Evolutionary conservation across 2,888 invertebrate genomes (phyloP).

Genomic region (Xanthorhoe spadicearia): DNA sequence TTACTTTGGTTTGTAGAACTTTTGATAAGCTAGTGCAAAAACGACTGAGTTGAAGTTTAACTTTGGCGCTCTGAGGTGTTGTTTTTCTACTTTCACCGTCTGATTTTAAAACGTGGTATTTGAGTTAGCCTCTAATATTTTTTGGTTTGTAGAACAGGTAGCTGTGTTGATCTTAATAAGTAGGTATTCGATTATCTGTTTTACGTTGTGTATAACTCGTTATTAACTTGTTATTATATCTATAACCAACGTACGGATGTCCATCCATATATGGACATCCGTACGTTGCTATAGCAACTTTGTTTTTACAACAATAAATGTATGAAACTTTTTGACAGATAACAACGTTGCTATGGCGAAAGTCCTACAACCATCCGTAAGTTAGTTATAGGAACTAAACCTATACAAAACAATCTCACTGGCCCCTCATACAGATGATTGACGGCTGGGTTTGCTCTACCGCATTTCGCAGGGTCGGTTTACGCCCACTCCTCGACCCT

Average conservation of each 20-base stretch:
- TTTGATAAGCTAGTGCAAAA: constrained; percentile 23
- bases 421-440: constrained; percentile 3
- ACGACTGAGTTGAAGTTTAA: not conserved
- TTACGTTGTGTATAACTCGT: too few relatives aligned
- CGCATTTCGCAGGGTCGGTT: not conserved
- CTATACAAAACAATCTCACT: not conserved
- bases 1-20: constrained; percentile 18
- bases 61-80: not conserved
- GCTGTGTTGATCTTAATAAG: too few relatives aligned
- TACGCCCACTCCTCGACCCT: constrained; percentile 2
- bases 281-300: too few relatives aligned
- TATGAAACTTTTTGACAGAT: too few relatives aligned
- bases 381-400: too few relatives aligned
- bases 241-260: too few relatives aligned
- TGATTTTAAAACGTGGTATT: not conserved
- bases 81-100: not conserved
- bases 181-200: too few relatives aligned
- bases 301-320: too few relatives aligned
- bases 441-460: not conserved
- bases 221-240: too few relatives aligned
- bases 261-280: too few relatives aligned
- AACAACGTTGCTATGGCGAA: too few relatives aligned
- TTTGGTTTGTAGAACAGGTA: not conserved
- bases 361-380: too few relatives aligned
- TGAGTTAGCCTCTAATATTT: not conserved